Base-by-base conservation (phyloP, 2,888 invertebrate species). In the Eupeodes luniger region DNA sequence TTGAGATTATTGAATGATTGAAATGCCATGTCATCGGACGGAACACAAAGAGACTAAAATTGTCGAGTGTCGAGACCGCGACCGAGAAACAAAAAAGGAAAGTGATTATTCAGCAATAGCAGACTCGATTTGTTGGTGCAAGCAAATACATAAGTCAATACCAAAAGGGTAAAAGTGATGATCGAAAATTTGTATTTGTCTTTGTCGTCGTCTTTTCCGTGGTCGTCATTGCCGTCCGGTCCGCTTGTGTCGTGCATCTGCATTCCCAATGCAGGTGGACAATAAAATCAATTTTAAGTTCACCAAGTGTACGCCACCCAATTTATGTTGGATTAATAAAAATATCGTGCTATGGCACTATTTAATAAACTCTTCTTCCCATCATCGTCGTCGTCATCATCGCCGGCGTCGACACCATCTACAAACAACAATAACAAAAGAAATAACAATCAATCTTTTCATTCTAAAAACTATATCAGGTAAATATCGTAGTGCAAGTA, bases 301-400 rank as follows among this genome's bases (percentile, higher is more conserved):
- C 47, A 70, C 66, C 40, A 55, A 70, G 81, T 78, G 64, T 75
- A 64, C 78, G 70, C 77, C 57, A 59, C 57, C 51, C 40, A 78
- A 81, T 88, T 81, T 88, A 74, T 87, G 88, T 75, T 59, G 9
- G 75, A 75, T 85, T 81, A 59, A 59, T 75, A 79, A 81, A 87
- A 89, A 85, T 83, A 86, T 69, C 84, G 80, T 90, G 90, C 86
- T 94, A 96, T 96, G 96, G 96, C 96, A 94, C 94, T 96, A 94
- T 95, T 96, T 93, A 96, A 96, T 92, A 96, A 96, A 95, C 94
- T 96, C 91, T 96, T 96, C 94, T 93, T 93, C 91, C 92, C 92
- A 82, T 94, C 95, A 91, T 94, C 95, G 93, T 96, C 95, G 91
- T 94, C 95, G 93, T 96, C 95, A 94, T 95, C 94, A 72, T 67